Conservation (phyloP, 2,113 vertebrate species). For the Colius striatus region DNA sequence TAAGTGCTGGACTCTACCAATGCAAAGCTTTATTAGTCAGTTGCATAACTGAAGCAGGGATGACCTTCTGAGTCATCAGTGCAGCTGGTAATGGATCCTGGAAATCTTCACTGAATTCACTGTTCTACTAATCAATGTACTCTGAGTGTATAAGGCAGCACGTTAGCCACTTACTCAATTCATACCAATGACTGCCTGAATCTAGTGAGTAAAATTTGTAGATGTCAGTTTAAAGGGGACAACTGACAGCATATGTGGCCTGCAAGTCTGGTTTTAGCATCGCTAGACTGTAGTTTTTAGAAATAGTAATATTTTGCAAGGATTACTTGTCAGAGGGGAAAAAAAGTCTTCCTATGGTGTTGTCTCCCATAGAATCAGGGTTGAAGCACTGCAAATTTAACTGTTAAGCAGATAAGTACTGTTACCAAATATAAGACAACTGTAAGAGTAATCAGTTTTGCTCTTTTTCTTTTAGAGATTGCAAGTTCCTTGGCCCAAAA, state of each 20-base stretch:
- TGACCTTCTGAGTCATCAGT: background rate
- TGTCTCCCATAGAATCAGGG: background rate
- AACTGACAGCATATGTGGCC: background rate
- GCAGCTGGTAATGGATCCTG: background rate
- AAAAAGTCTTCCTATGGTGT: background rate
- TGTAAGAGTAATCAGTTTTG: background rate
- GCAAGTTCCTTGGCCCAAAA: slow-evolving; percentile 78
- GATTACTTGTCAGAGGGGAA: background rate
- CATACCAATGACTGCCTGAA: background rate
- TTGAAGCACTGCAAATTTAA: background rate
- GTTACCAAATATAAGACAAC: background rate
- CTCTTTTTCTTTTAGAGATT: slow-evolving; percentile 82
- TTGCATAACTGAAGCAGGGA: background rate
- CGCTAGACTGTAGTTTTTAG: background rate
- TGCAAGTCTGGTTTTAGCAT: background rate
- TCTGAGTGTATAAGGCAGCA: background rate
- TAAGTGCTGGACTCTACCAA: background rate
- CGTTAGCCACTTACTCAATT: background rate
- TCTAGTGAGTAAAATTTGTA: background rate
- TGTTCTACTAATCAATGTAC: background rate
- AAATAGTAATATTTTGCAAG: background rate
- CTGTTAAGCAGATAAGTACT: background rate
- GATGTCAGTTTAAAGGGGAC: background rate
- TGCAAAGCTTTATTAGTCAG: background rate
- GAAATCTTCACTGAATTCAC: background rate